These are phyloP conservation scores for Callipepla californica DNA, from an alignment of 2,113 vertebrate genomes.

Conservation along the genomic window DNA sequence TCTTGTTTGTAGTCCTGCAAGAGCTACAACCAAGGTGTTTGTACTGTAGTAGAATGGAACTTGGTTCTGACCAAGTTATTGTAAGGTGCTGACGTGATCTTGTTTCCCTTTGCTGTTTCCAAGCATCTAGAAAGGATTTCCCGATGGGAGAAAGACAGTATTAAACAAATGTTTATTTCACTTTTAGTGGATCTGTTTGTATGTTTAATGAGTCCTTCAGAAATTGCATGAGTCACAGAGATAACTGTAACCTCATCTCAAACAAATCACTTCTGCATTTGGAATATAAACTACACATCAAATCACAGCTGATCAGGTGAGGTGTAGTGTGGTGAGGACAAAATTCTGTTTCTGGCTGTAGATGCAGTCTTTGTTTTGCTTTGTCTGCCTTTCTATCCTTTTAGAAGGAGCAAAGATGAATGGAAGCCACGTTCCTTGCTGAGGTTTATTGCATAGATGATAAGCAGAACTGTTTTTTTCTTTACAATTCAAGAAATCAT, in stretches of 20 bases:
- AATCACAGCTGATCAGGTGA: not conserved
- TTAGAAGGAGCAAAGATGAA: not conserved
- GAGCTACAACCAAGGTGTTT: conserved; percentile 52
- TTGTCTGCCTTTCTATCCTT: not conserved
- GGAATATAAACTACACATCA: conserved; percentile 10
- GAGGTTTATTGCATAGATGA: not conserved
- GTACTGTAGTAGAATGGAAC: not conserved
- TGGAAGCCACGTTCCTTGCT: not conserved
- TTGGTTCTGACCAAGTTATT: not conserved
- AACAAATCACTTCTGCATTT: conserved; percentile 48
- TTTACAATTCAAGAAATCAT: not conserved
- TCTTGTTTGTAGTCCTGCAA: conserved; percentile 37
- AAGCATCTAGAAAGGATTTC: conserved; percentile 59
- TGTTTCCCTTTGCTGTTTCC: conserved; percentile 60
- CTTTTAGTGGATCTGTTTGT: conserved; percentile 74
- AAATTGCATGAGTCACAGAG: conserved; percentile 68
- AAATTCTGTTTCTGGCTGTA: not conserved
- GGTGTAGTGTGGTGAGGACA: not conserved
- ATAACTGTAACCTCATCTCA: conserved; percentile 66
- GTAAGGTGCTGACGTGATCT: conserved; percentile 65
- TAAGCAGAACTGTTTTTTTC: not conserved
- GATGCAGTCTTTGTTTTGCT: not conserved
- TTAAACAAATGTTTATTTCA: conserved; percentile 77
- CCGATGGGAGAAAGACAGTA: conserved; percentile 64
- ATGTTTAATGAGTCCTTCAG: conserved; percentile 70